Evolutionary conservation across 2,113 vertebrate species (phyloP).

Genomic region (Brachypodius melanocephalos): DNA sequence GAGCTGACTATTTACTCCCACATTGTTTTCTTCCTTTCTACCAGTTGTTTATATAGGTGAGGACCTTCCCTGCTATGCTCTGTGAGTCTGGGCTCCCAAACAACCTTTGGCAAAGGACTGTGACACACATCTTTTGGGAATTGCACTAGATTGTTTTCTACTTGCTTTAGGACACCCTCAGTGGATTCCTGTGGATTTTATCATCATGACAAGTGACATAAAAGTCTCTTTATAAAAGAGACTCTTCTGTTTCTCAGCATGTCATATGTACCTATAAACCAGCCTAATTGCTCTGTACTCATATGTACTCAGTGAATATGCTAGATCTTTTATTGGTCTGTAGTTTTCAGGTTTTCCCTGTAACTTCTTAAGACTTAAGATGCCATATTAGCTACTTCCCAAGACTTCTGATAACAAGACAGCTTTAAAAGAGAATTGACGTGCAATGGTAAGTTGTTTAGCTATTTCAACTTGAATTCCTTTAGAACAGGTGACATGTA

Average conservation of each 20-base stretch:
- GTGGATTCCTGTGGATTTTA: not conserved
- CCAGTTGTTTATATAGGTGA: not conserved
- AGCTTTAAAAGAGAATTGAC: not conserved
- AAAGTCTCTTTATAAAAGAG: not conserved
- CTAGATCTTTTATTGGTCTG: not conserved
- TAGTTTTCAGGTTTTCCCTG: not conserved
- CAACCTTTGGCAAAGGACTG: not conserved
- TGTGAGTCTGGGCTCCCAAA: not conserved
- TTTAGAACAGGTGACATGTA: not conserved
- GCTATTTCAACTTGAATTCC: not conserved
- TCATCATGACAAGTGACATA: not conserved
- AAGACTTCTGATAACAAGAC: not conserved
- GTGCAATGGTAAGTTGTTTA: not conserved
- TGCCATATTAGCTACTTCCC: not conserved
- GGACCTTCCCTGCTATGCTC: not conserved
- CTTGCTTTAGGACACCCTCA: not conserved
- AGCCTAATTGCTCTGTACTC: not conserved
- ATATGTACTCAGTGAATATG: not conserved
- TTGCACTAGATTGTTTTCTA: not conserved
- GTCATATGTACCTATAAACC: not conserved
- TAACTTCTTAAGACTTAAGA: not conserved
- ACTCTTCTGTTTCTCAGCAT: not conserved
- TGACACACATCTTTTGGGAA: not conserved
- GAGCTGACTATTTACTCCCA: not conserved
- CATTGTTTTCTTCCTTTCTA: not conserved